Evolutionary conservation across 2,888 invertebrate genomes (phyloP).

Genomic region (Limnephilus auricula): DNA sequence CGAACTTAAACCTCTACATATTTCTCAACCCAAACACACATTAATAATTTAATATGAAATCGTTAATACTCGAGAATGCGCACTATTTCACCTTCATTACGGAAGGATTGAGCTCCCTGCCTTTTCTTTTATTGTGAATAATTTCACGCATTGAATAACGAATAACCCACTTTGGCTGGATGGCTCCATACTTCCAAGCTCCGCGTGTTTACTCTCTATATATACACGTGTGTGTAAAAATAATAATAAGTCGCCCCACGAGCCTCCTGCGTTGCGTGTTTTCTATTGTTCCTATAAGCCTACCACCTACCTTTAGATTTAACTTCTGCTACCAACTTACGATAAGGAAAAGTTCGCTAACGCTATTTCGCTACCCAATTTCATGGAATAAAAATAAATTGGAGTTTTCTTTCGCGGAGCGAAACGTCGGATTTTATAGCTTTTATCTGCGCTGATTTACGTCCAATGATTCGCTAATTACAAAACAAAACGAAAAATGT

Average conservation of each 20-base stretch:
- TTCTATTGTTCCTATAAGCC: background rate
- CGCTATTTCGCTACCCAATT: background rate
- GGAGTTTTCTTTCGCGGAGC: background rate
- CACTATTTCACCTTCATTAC: background rate
- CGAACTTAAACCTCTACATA: background rate
- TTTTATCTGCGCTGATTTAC: background rate
- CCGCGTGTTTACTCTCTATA: background rate
- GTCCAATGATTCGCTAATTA: background rate
- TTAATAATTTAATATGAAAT: background rate
- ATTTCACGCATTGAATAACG: slow-evolving; percentile 37
- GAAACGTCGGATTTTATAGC: background rate
- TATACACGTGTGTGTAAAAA: background rate
- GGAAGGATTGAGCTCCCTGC: background rate
- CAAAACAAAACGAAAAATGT: background rate
- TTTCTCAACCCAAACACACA: background rate
- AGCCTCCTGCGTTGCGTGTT: background rate
- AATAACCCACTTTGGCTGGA: background rate
- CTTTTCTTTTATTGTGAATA: slow-evolving; percentile 7
- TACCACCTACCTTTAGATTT: background rate
- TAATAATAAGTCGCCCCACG: background rate
- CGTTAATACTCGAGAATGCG: background rate
- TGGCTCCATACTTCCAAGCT: background rate
- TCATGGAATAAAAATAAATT: background rate
- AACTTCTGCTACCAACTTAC: background rate
- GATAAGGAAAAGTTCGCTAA: background rate